phyloP scores from a whole-genome alignment of 1,140 invertebrate genomes.

The Anagrus nilaparvatae region DNA sequence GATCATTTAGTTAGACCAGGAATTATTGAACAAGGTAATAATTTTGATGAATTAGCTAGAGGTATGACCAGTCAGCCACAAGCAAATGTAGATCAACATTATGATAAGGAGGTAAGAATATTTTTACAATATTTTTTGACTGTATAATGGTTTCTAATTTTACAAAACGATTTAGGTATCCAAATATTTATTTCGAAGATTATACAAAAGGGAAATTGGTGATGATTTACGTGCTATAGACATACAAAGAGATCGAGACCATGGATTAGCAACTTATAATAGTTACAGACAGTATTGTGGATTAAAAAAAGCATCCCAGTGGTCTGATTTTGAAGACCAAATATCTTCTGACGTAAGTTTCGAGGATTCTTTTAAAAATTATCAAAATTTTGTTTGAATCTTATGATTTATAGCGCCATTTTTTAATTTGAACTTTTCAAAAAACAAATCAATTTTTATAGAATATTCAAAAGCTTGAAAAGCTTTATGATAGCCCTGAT shows the following conservation, averaged over 20 bases:
- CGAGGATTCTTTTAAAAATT: neutral
- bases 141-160: too few relatives aligned
- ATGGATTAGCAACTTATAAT: constrained; percentile 76
- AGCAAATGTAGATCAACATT: constrained; percentile 59
- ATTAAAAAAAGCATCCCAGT: constrained; percentile 56
- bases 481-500: constrained; percentile 58
- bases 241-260: constrained; percentile 82
- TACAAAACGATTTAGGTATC: too few relatives aligned
- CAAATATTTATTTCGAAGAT: too few relatives aligned
- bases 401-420: too few relatives aligned
- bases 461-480: constrained; percentile 54
- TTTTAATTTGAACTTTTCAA: too few relatives aligned
- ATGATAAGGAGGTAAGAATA: constrained; percentile 56
- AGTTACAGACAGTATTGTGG: constrained; percentile 72
- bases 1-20: constrained; percentile 66
- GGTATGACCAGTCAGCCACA: constrained; percentile 63
- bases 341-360: constrained; percentile 52
- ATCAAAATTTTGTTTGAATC: neutral
- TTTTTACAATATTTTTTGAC: too few relatives aligned
- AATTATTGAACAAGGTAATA: constrained; percentile 55
- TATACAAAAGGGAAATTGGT: too few relatives aligned
- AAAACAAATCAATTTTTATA: constrained; percentile 39
- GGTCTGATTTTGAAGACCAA: constrained; percentile 66
- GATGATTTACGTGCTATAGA: constrained; percentile 74
- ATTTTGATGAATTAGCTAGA: constrained; percentile 61